Evolutionary conservation across 53 echinoderm and acorn worm species (phyloP), one percentile per base, ranked within the genome.

Genomic region (Hippasteria phrygiana): DNA sequence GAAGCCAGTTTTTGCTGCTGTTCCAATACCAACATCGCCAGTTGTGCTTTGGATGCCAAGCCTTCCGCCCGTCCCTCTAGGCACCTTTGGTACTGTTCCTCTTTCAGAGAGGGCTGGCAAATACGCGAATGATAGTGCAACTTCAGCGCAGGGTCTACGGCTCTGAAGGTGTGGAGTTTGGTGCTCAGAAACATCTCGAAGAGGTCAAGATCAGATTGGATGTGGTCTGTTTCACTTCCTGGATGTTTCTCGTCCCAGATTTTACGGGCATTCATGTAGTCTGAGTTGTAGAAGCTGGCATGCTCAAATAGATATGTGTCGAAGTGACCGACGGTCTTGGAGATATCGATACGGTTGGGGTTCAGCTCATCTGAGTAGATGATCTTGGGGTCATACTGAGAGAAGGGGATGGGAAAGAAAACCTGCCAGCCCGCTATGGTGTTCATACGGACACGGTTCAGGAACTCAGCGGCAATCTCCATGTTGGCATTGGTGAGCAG

Each of bases 361-460:
- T 94, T 87, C 5, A 94, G 92, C n/a, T 81, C 50, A 32, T 96
- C 94, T 1, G 81, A 74, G 45, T 94, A 94, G 62, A 99, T 93
- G 72, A 96, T 96, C 73, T 91, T 80, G 29, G 99, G 92, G 77
- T 99, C 99, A 43, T 93, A 99, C 81, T 95, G 99, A 24, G 94
- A 87, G 67, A 99, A 99, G 1, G 99, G 96, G 42, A 96, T 94
- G 4, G 99, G 96, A 75, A 99, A 95, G 78, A 99, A 96, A 24
- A 94, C 95, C 77, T 96, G 95, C 94, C 96, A 96, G 32, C 90
- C 93, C 0, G 83, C 78, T 48, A 99, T 99, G 27, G 99, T 94
- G 87, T 99, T 96, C 96, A 99, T 99, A 29, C 99, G 93, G n/a
- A 94, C 94, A 0, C 99, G 76, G 73, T 99, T 99, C 55, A 96